Evolutionary conservation across 2,113 vertebrate species (phyloP).

Genomic region (Australoheros scitulus): DNA sequence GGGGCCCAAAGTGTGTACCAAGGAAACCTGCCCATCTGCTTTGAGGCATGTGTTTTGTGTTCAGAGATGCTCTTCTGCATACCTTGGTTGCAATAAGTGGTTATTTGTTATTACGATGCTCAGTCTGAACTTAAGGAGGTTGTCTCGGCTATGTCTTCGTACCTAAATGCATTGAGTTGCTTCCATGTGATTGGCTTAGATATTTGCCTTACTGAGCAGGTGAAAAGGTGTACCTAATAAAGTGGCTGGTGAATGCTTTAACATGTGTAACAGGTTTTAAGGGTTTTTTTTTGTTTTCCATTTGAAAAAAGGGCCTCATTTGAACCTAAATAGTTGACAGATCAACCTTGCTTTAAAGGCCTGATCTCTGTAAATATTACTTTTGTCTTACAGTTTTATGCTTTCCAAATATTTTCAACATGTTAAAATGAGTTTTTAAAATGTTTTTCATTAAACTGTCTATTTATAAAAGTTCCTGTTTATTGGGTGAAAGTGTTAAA

Average conservation of each 20-base stretch:
- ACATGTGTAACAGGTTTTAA: not conserved
- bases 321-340: not conserved
- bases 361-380: not conserved
- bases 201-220: not conserved
- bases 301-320: not conserved
- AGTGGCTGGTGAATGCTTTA: not conserved
- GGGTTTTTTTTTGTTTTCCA: not conserved
- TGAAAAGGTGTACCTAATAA: not conserved
- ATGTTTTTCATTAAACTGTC: not conserved
- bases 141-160: not conserved
- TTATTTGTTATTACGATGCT: rapidly evolving
- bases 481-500: not conserved
- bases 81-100: too few species aligned
- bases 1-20: too few species aligned
- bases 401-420: not conserved
- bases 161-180: not conserved
- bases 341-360: not conserved
- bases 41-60: too few species aligned
- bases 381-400: not conserved
- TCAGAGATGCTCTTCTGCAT: too few species aligned
- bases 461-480: not conserved
- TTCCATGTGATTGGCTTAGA: not conserved
- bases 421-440: not conserved
- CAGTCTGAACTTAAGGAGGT: not conserved
- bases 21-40: too few species aligned